These are phyloP conservation scores for Morone chrysops DNA, from an alignment of 2,113 vertebrate genomes.

Conservation along the genomic window DNA sequence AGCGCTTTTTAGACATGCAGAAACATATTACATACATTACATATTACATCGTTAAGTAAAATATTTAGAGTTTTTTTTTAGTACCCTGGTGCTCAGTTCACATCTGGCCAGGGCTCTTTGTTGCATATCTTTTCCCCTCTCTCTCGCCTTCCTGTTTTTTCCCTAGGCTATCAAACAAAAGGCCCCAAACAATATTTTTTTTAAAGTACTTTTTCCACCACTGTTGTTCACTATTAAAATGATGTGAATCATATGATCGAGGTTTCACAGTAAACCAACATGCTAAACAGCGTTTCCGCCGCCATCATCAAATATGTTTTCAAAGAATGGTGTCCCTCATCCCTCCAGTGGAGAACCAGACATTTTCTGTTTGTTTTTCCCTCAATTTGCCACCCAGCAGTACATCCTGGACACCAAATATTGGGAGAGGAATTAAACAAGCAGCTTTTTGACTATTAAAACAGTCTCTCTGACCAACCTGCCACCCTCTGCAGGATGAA, in stretches of 20 bases:
- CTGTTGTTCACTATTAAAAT: neutral
- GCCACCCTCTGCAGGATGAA: slow-evolving; percentile 7
- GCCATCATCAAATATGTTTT: neutral
- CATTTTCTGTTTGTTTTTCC: slow-evolving; percentile 13
- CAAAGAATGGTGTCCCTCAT: neutral
- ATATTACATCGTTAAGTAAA: too few species aligned
- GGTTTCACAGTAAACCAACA: neutral
- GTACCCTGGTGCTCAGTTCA: too few species aligned
- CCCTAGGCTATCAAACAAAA: neutral
- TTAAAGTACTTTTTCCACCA: neutral
- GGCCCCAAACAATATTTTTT: neutral
- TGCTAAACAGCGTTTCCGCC: neutral
- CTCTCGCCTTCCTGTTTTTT: neutral
- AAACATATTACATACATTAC: too few species aligned
- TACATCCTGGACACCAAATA: slow-evolving; percentile 25
- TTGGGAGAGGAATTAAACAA: slow-evolving; percentile 6
- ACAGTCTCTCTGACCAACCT: slow-evolving; percentile 6
- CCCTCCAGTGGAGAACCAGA: neutral
- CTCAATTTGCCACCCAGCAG: slow-evolving; percentile 33
- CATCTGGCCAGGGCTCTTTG: too few species aligned
- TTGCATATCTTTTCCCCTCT: neutral
- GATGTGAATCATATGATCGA: neutral
- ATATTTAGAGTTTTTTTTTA: too few species aligned
- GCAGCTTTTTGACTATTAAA: neutral
- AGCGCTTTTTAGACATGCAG: too few species aligned